Evolutionary conservation across 2,113 vertebrate genomes (phyloP).

Genomic region (Alexandromys fortis): DNA sequence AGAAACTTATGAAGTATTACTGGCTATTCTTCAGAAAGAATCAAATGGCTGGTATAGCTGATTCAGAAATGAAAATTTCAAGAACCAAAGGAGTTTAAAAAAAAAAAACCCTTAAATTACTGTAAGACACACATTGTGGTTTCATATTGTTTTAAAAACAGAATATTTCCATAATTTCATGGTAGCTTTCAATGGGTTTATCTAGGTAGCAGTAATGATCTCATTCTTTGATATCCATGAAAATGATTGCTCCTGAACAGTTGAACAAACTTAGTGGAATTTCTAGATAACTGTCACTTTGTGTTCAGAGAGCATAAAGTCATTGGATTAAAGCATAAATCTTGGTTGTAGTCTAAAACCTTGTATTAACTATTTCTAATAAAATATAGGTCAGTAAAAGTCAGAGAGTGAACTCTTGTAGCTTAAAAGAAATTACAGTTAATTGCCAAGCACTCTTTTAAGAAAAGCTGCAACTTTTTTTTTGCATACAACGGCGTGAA

Average conservation of each 20-base stretch:
- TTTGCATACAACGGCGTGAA: background rate
- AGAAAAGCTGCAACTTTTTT: background rate
- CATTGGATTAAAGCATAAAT: background rate
- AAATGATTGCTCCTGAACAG: background rate
- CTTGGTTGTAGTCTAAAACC: background rate
- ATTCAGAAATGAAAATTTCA: constrained; percentile 14
- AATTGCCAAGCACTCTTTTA: background rate
- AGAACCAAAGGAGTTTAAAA: background rate
- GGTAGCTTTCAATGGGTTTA: background rate
- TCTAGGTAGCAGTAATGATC: background rate
- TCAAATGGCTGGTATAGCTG: background rate
- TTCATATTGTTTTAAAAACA: background rate
- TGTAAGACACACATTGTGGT: background rate
- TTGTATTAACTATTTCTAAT: background rate
- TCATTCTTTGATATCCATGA: background rate
- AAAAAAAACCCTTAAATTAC: background rate
- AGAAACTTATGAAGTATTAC: background rate
- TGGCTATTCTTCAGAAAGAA: background rate
- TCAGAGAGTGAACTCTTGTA: background rate
- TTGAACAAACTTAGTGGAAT: background rate
- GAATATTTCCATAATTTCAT: background rate
- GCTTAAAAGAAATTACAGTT: background rate
- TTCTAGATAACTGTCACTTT: background rate
- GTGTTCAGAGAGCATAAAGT: background rate
- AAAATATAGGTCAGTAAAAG: background rate